Percentiles rank a stretch among this genome's conserved stretches.
These are phyloP conservation scores for Electrophaes corylata DNA, from an alignment of 2,888 invertebrate genomes.

Conservation along the genomic window DNA sequence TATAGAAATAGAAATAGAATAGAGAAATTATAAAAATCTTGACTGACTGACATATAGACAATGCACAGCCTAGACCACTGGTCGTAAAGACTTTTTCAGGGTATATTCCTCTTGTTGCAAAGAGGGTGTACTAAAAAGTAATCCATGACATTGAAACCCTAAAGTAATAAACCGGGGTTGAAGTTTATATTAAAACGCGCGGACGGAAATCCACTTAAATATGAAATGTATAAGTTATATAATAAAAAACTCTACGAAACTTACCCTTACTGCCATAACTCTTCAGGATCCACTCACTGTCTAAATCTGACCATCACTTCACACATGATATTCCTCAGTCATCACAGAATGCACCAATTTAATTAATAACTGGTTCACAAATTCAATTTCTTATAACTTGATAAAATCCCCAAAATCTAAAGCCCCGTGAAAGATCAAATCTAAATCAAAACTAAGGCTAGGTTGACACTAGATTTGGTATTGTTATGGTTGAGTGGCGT, in stretches of 20 bases:
- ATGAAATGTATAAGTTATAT: not conserved
- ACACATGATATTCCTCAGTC: slow-evolving; percentile 59
- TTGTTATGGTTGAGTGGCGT: slow-evolving; percentile 54
- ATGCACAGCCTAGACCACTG: too few species aligned
- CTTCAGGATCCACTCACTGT: slow-evolving; percentile 62
- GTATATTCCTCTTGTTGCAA: too few species aligned
- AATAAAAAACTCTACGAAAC: slow-evolving; percentile 36
- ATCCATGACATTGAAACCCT: too few species aligned
- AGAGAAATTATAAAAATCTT: too few species aligned
- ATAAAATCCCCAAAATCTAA: not conserved
- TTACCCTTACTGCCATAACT: slow-evolving; percentile 60
- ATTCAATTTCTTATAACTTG: not conserved
- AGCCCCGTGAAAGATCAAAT: not conserved
- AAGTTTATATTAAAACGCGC: too few species aligned
- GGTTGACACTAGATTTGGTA: slow-evolving; percentile 26
- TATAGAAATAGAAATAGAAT: too few species aligned
- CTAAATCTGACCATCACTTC: slow-evolving; percentile 73
- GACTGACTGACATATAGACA: too few species aligned
- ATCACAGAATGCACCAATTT: slow-evolving; percentile 46
- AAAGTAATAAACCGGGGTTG: too few species aligned
- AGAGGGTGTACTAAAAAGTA: too few species aligned
- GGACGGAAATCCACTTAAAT: not conserved
- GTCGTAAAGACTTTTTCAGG: too few species aligned
- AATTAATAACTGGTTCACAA: not conserved
- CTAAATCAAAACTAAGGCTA: not conserved